Evolutionary conservation across 1,140 invertebrate species (phyloP), one percentile per base, ranked within the genome.

Genomic region (Drosophila saltans): DNA sequence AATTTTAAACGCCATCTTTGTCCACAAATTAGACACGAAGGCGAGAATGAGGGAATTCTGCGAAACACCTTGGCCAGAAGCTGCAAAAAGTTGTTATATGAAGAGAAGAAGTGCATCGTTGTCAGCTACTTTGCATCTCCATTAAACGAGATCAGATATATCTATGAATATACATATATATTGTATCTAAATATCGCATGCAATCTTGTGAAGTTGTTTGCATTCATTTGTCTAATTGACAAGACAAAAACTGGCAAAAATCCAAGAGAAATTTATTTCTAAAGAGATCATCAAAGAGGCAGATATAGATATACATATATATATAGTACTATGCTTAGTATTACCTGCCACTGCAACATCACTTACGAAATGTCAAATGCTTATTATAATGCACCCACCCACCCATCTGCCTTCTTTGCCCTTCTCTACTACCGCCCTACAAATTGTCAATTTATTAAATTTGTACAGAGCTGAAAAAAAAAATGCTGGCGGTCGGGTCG

Each of bases 391-490:
- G 40, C 70, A 43, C 48, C 39, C 21, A 52, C 57, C 39, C 21
- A 52, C 45, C 21, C 45, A 52, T 52, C 9, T 26, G 21, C 8
- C 24, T 55, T 21, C 36, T 8, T 40, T 45, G 28, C 55, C 65
- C 48, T 61, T 33, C 26, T n/a, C 39, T 36, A 45, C 21, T 45
- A 6, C 40, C 10, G 40, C 64, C n/a, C 33, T 59, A 66, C 63
- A 72, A 71, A 73, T 88, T 82, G 75, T 79, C 82, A 86, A 86
- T 88, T 86, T 86, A 78, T 76, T 75, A 81, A 72, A 82, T 81
- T 71, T 78, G 59, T 72, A 30, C 60, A 66, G 43, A 48, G 70
- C 64, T 43, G 16, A 2, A 10, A 21, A 8, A 28, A 65, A 43
- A 61, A 48, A 68, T 68, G 33, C 66, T 39, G 68, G 72, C 72